Percentiles rank a stretch among this genome's conserved stretches.
Evolutionary conservation across 1,140 invertebrate genomes (phyloP).

Genomic region (Ceratina calcarata): DNA sequence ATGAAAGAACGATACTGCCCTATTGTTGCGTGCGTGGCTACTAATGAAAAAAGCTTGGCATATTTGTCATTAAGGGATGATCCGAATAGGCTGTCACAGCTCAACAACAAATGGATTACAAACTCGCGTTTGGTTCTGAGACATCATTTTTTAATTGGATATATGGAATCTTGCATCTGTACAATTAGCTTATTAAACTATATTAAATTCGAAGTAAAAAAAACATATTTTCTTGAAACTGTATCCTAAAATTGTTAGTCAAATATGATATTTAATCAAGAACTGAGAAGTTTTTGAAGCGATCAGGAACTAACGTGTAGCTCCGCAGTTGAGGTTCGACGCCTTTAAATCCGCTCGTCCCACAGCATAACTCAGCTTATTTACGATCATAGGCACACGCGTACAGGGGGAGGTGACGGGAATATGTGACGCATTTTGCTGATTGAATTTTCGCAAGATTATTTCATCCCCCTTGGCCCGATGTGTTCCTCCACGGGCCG

Average conservation of each 20-base stretch:
- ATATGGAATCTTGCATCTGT: neutral
- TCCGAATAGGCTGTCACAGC: neutral
- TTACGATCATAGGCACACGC: constrained; percentile 67
- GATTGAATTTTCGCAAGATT: constrained; percentile 78
- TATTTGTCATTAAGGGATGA: constrained; percentile 8
- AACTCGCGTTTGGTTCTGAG: neutral
- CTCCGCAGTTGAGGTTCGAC: constrained; percentile 22
- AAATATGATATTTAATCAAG: neutral
- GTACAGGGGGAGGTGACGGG: constrained; percentile 63
- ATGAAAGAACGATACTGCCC: constrained; percentile 19
- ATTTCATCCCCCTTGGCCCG: constrained; percentile 60
- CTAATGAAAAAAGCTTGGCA: constrained; percentile 21
- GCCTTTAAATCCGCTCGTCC: constrained; percentile 32
- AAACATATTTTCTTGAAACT: no score
- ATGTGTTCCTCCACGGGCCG: constrained; percentile 32
- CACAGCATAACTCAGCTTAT: constrained; percentile 68
- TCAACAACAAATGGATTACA: constrained; percentile 5
- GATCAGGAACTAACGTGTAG: neutral
- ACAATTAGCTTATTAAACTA: constrained; percentile 7
- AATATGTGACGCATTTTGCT: constrained; percentile 79
- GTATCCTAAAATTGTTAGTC: neutral
- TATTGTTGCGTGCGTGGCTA: constrained; percentile 22
- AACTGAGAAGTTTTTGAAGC: neutral
- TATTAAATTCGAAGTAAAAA: no score
- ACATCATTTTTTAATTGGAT: constrained; percentile 6